Base-by-base conservation (phyloP, 2,797 vertebrate species). In the Knipowitschia caucasica region DNA sequence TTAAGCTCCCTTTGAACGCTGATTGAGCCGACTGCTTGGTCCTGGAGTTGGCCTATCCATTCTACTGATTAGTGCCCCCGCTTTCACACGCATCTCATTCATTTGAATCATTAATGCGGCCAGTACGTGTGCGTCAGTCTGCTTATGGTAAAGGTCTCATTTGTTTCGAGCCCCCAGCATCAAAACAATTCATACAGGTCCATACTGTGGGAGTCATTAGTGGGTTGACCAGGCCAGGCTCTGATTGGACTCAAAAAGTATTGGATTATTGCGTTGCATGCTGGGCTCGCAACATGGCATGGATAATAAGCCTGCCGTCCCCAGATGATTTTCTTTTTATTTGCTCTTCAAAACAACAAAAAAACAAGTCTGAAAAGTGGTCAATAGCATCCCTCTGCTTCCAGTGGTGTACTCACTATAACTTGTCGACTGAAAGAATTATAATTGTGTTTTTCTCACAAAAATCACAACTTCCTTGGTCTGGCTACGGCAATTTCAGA, bases 1-100 rank as follows among this genome's bases (percentile, higher is more conserved):
- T 47, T 64, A n/a, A 23, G 17, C 23, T 21, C 53, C 18, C 24
- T 57, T 64, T 69, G 60, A 76, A 77, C 75, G 63, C 49, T 77
- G 68, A 81, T 87, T 71, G 80, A 81, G 71, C 73, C 74, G 77
- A 82, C 67, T 47, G 39, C 56, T 58, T 63, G 50, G 56, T 70
- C 67, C 62, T 4, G 3, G 62, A 70, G 73, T 21, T 57, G 61
- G 66, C 49, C 64, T 66, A 66, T 76, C 77, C 65, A 63, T 73
- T 62, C 56, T 59, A 17, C 54, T 80, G 65, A 72, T 82, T 80
- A 80, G 68, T 53, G n/a, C 50, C 43, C 58, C 44, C 46, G 36
- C 47, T 47, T 52, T 43, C 12, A 30, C 61, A 61, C 51, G 67
- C 59, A 60, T 59, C 67, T 61, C 57, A 55, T 62, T 65, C 21